Percentiles rank a stretch among this genome's conserved stretches.
Conservation (phyloP, 2,113 vertebrate species). For the Takifugu bimaculatus region DNA sequence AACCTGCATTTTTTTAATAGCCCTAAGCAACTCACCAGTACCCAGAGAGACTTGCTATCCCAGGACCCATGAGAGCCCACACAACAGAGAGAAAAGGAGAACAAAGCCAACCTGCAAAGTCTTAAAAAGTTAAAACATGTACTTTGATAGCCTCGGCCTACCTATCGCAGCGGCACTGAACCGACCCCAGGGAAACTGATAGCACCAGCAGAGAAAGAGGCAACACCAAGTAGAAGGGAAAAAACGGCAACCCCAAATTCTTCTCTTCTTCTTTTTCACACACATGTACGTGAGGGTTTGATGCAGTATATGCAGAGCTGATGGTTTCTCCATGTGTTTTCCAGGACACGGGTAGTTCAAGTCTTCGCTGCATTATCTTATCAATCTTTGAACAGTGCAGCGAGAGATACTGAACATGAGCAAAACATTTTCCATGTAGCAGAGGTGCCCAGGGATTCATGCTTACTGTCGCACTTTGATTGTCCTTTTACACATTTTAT, state of each 20-base stretch:
- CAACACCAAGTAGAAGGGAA: constrained; percentile 52
- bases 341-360: constrained; percentile 20
- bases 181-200: constrained; percentile 71
- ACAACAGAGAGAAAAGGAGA: constrained; percentile 71
- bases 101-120: constrained; percentile 76
- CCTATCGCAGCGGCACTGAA: constrained; percentile 69
- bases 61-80: constrained; percentile 64
- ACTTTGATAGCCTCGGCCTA: constrained; percentile 76
- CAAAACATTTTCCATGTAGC: constrained; percentile 43
- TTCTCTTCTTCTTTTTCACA: constrained; percentile 51
- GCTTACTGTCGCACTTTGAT: constrained; percentile 34
- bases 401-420: constrained; percentile 32
- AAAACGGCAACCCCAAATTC: constrained; percentile 71
- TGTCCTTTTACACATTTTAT: constrained; percentile 53
- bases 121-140: constrained; percentile 72
- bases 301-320: constrained; percentile 42
- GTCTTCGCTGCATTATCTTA: constrained; percentile 55
- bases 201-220: constrained; percentile 60
- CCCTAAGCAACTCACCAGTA: constrained; percentile 70
- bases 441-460: constrained; percentile 47
- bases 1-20: constrained; percentile 67
- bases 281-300: constrained; percentile 26
- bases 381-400: constrained; percentile 45
- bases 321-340: constrained; percentile 52
- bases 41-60: constrained; percentile 71